Evolutionary conservation across 35 echinoderm and acorn worm species (phyloP), one percentile per base, ranked within the genome.

Genomic region (Hemicentrotus pulcherrimus): DNA sequence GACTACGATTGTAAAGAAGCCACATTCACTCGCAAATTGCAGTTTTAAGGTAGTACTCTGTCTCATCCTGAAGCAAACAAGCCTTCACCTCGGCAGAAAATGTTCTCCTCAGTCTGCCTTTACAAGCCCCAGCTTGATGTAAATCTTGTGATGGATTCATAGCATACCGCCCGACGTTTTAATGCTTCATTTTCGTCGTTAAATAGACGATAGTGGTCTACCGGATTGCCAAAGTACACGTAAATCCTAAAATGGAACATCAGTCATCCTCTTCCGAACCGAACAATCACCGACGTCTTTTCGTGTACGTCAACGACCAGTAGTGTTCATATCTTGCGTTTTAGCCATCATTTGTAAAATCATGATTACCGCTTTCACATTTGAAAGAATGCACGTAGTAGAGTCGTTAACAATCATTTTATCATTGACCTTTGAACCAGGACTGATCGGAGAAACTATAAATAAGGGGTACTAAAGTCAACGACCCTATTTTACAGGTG

Each of bases 181-280:
- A 78, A 78, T 59, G 65, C 65, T 78, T 78, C 6, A 78, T 22
- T 78, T 78, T 78, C 65, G n/a, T 78, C 65, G 65, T 78, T 78
- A 78, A 78, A 78, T 78, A 22, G 65, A 78, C 19, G 65, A 78
- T 78, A 78, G 22, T 28, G 7, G 19, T 8, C 28, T 8, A 0
- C 22, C 7, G 65, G 65, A 78, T 78, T 78, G 65, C 6, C 65
- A 78, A 78, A 78, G 65, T 78, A 78, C 65, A 78, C 65, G 65
- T 78, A 78, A 78, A 78, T 78, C 65, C 65, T 78, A 78, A 78
- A 78, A 78, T 78, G 65, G 65, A 78, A 78, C 65, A 78, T 78
- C 65, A 78, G 65, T 78, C 65, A 78, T 78, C 65, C 65, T n/a
- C 22, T 78, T 78, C 65, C 18, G 65, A n/a, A 22, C 7, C 6